Base-by-base conservation (phyloP, 2,113 vertebrate species). In the Pelobates fuscus region DNA sequence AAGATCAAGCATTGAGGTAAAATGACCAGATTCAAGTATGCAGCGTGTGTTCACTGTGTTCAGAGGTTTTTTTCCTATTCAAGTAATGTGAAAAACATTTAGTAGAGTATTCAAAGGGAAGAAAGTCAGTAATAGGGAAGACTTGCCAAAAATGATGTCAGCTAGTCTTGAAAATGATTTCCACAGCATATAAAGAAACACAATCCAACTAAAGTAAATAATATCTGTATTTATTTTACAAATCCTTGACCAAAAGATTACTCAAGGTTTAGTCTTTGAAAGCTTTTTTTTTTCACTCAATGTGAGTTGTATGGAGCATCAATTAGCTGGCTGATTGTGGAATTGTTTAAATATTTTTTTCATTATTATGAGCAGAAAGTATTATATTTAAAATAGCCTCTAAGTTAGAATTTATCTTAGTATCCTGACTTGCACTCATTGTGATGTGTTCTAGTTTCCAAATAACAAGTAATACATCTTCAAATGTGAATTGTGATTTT, bases 171-270 rank as follows among this genome's bases (percentile, higher is more conserved):
- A 75, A 75, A 24, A 60, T 52, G 30, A 67, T 75, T 67, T 67
- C 72, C 32, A 60, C 67, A 60, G 54, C 37, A 67, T 75, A 67
- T 67, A 67, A n/a, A 49, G 54, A 67, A 75, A 60, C 55, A n/a
- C 29, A 75, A 75, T 58, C 63, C 63, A 67, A 32, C 37, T 75
- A 75, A 60, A 67, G 37, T 67, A 75, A 75, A 75, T 58, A 75
- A 15, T n/a, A 30, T 49, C 24, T 60, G 54, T 67, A 75, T 75
- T 67, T 75, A 23, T 67, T 57, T 67, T 49, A 49, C 52, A 46
- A 67, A 67, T 29, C 55, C 72, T 75, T 60, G 72, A 67, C 37
- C 54, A 46, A 60, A 75, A 60, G 37, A 75, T 75, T 60, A 60
- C 37, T 67, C 15, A 75, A 75, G 72, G 63, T 49, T 75, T 75